Base-by-base conservation (phyloP, 2,113 vertebrate genomes). In the Campylorhamphus procurvoides region DNA sequence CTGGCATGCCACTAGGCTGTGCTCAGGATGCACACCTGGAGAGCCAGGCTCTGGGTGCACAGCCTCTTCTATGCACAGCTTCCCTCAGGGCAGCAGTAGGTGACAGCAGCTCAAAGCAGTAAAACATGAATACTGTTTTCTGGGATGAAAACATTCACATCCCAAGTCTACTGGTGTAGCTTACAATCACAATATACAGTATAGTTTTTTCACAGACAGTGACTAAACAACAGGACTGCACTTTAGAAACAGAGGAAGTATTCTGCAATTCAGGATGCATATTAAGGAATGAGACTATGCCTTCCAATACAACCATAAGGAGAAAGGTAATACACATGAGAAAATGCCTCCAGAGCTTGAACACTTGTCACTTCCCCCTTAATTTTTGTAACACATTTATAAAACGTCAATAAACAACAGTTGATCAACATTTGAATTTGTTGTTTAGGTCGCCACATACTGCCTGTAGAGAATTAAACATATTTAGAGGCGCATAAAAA, bases 61-160 rank as follows among this genome's bases (percentile, higher is more conserved):
- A 31, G 14, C 64, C 29, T 12, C 8, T 49, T 47, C 24, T 6
- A 10, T 0, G 1, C 5, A 17, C 19, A 31, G 14, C 64, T 55
- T 40, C 47, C 72, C 14, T 55, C 33, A 31, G 11, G 2, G 11
- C 33, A 77, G 44, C 49, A 35, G 15, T 1, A 59, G 35, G 12
- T 16, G 42, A n/a, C 40, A 66, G 47, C 2, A 7, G n/a, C 58
- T 72, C 28, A 20, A 31, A 47, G 11, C 2, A 3, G 52, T 20
- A 67, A 79, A 79, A 52, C 20, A 14, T 2, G 4, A 71, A 6
- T 50, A 35, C 6, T 29, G 19, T 33, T 79, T 53, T 35, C 80
- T 58, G 37, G 10, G 85, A 83, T 39, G 23, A 56, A 84, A 10
- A 9, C 19, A 20, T 87, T 87, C n/a, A 14, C 7, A 22, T 13